Percentiles rank a stretch among this genome's conserved stretches.
Evolutionary conservation across 2,797 vertebrate genomes (phyloP).

Genomic region (Synanceia verrucosa): DNA sequence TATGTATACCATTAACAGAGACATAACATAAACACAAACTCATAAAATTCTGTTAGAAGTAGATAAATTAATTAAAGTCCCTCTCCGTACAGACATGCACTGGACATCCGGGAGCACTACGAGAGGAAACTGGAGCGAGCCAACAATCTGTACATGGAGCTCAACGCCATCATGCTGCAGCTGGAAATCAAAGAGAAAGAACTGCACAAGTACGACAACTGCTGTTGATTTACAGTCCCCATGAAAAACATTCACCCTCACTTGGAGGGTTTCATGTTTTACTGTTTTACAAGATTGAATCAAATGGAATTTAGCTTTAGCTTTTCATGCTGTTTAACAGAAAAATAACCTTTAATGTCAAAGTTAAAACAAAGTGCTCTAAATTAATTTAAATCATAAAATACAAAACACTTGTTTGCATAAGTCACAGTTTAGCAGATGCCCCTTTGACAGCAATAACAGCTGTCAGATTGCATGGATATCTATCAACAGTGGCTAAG

Average conservation of each 20-base stretch:
- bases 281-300: neutral
- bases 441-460: neutral
- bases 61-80: neutral
- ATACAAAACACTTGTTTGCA: neutral
- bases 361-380: neutral
- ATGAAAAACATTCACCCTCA: neutral
- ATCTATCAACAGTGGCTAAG: slow-evolving; percentile 1
- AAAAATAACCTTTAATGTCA: neutral
- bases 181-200: slow-evolving; percentile 97
- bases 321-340: neutral
- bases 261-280: neutral
- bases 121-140: slow-evolving; percentile 96
- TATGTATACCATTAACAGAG: neutral
- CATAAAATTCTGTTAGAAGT: neutral
- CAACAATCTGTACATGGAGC: slow-evolving; percentile 98
- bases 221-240: neutral
- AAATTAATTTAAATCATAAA: neutral
- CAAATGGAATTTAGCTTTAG: neutral
- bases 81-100: slow-evolving; percentile 85
- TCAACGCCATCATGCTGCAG: slow-evolving; percentile 96
- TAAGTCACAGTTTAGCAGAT: neutral
- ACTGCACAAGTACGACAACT: slow-evolving; percentile 87
- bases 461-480: neutral
- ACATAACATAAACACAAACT: neutral
- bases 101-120: slow-evolving; percentile 98